These are phyloP conservation scores for Takifugu rubripes DNA, from an alignment of 2,797 vertebrate genomes.

Conservation along the genomic window DNA sequence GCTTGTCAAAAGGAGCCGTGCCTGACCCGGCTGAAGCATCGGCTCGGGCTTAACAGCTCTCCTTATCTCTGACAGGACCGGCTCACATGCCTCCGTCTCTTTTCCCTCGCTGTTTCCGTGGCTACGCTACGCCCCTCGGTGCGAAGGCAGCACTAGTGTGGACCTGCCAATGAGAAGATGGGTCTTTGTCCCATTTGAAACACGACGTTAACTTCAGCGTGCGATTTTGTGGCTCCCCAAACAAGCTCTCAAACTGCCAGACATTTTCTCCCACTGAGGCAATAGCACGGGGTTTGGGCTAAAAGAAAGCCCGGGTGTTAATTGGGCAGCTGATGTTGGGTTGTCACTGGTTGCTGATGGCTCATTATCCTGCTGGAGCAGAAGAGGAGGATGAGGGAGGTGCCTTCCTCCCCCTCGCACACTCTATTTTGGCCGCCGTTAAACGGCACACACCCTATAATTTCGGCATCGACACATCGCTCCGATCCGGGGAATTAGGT, in stretches of 20 bases:
- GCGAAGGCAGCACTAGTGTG: conserved; percentile 15
- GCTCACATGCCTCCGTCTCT: conserved; percentile 39
- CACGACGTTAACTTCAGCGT: conserved; percentile 23
- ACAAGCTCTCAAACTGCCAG: conserved; percentile 41
- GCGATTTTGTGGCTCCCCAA: too few species aligned
- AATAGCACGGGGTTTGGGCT: conserved; percentile 63
- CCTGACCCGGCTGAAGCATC: conserved; percentile 54
- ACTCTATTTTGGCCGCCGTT: conserved; percentile 47
- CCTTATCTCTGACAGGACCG: conserved; percentile 62
- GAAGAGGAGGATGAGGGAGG: conserved; percentile 49
- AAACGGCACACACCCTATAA: conserved; percentile 52
- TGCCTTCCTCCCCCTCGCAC: conserved; percentile 43
- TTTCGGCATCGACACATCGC: conserved; percentile 59
- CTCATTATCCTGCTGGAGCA: conserved; percentile 62
- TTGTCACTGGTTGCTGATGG: conserved; percentile 69
- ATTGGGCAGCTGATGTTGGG: conserved; percentile 70
- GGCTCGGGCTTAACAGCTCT: conserved; percentile 59
- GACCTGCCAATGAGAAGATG: conserved; percentile 57
- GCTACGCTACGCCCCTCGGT: conserved; percentile 33
- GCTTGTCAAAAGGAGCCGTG: conserved; percentile 62
- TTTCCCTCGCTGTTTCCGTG: conserved; percentile 29
- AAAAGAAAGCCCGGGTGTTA: conserved; percentile 67
- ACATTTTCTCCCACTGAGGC: conserved; percentile 61
- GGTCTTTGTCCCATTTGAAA: conserved; percentile 42
- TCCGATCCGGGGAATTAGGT: conserved; percentile 52